phyloP scores from a whole-genome alignment of 2,888 invertebrate genomes.

The Phorcus lineatus region DNA sequence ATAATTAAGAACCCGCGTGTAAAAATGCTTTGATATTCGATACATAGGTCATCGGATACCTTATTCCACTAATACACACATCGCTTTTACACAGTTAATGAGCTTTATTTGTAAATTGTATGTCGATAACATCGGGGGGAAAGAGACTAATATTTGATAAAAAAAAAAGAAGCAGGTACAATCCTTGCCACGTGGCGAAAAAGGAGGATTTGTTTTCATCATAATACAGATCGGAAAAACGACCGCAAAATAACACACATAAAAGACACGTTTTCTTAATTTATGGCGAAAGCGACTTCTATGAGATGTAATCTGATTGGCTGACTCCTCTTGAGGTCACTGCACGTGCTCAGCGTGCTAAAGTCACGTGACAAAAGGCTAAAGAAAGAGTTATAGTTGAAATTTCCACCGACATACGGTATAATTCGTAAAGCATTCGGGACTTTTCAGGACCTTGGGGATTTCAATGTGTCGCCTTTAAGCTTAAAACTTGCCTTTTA shows the following conservation, averaged over 20 bases:
- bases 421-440: background rate
- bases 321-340: constrained; percentile 3
- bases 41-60: too few species aligned
- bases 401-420: background rate
- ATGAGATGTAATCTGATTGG: background rate
- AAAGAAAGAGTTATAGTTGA: background rate
- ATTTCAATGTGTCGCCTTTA: background rate
- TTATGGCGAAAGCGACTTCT: background rate
- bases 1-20: too few species aligned
- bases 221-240: background rate
- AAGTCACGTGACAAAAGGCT: constrained; percentile 1
- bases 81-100: too few species aligned
- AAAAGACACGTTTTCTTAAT: background rate
- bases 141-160: background rate
- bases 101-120: too few species aligned
- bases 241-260: constrained; percentile 7
- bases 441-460: background rate
- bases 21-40: too few species aligned
- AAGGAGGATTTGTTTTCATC: background rate
- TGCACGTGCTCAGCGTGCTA: background rate
- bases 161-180: background rate
- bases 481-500: background rate
- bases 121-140: background rate
- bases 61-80: too few species aligned
- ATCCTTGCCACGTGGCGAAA: background rate